phyloP scores from a whole-genome alignment of 2,113 vertebrate species.

The Ellobius talpinus region DNA sequence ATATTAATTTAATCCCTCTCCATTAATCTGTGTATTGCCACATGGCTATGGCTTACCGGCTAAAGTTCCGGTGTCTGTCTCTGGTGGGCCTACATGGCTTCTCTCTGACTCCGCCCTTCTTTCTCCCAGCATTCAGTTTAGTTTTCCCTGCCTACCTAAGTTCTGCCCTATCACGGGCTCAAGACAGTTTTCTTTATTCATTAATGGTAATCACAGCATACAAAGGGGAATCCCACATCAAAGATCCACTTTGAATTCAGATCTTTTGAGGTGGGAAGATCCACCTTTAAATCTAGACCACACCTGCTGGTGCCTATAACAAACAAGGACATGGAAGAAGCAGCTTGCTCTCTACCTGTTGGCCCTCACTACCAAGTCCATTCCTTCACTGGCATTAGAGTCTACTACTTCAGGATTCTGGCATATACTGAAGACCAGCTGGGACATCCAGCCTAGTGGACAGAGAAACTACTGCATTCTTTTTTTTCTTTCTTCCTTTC shows the following conservation, averaged over 20 bases:
- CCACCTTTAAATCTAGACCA: neutral
- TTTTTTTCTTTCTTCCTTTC: neutral
- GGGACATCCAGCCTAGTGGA: neutral
- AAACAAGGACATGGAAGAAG: neutral
- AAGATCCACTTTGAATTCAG: neutral
- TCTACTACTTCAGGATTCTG: neutral
- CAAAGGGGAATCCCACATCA: too few species aligned
- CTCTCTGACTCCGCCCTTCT: too few species aligned
- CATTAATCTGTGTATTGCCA: too few species aligned
- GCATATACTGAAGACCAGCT: neutral
- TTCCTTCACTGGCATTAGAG: neutral
- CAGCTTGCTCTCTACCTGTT: neutral
- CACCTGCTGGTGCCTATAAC: neutral
- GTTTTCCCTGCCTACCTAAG: too few species aligned
- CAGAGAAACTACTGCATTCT: neutral
- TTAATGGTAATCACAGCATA: too few species aligned
- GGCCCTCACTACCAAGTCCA: neutral
- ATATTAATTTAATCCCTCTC: too few species aligned
- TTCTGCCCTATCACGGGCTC: too few species aligned
- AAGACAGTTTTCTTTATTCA: too few species aligned
- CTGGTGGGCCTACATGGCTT: too few species aligned
- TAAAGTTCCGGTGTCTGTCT: too few species aligned
- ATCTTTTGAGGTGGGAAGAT: neutral
- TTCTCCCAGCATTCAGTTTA: too few species aligned
- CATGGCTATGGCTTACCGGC: too few species aligned